Conservation (phyloP, 2,797 vertebrate genomes). For the Potorous gilbertii region DNA sequence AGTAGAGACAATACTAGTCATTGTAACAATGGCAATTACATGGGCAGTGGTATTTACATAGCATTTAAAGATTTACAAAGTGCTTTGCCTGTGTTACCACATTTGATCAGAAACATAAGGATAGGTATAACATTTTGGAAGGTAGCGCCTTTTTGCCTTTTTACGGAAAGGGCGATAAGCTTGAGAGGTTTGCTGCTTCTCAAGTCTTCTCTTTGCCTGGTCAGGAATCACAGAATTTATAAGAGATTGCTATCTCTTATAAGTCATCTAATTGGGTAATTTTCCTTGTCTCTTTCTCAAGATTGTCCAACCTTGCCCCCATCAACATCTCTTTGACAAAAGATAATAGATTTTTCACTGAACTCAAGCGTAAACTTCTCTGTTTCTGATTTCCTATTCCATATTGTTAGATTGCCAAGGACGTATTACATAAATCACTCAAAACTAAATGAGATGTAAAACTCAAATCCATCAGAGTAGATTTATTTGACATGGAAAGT, state of each 20-base stretch:
- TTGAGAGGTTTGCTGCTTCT: neutral
- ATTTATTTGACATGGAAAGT: constrained; percentile 6
- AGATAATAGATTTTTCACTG: constrained; percentile 27
- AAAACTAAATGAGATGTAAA: neutral
- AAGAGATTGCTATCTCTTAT: neutral
- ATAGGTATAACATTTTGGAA: neutral
- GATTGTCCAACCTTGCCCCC: neutral
- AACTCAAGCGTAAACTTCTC: neutral
- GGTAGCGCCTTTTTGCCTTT: neutral
- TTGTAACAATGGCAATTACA: neutral
- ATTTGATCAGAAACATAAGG: neutral
- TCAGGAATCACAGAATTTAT: neutral
- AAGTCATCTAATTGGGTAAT: neutral
- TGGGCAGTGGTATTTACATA: neutral
- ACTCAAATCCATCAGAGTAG: constrained; percentile 37
- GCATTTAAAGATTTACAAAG: neutral
- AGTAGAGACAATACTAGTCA: too few species aligned
- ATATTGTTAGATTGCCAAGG: neutral
- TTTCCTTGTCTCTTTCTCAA: neutral
- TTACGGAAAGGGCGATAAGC: neutral
- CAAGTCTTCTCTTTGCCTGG: neutral
- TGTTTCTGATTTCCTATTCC: constrained; percentile 5
- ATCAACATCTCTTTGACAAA: neutral
- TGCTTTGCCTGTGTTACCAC: neutral
- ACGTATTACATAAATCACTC: constrained; percentile 3